Base-by-base conservation (phyloP, 2,888 invertebrate species). In the Netelia virgata region DNA sequence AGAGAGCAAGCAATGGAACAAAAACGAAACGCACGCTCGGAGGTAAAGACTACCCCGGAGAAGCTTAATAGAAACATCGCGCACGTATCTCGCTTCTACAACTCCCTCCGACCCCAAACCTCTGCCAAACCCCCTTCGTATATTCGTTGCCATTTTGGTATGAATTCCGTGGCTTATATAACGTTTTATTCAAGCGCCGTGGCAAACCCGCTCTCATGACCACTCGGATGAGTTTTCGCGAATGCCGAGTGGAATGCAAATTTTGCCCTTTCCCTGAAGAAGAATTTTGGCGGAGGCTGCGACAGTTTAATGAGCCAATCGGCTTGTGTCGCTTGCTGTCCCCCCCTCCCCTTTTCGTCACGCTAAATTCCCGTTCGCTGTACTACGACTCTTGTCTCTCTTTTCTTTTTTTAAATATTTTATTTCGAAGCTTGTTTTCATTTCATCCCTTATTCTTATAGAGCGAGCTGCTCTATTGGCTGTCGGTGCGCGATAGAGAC, bases 31-130 rank as follows among this genome's bases (percentile, higher is more conserved):
- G 59, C 59, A 63, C 5, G 41, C n/a, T 61, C 53, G 16, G 16
- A 18, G 28, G 18, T 68, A 78, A 74, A 61, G 28, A 66, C 47
- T 14, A 57, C 36, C 23, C 36, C 59, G 50, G 50, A 72, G 50
- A 16, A 57, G 18, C 66, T 80, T 84, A 80, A 84, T 80, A 80
- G 80, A 84, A 84, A 84, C 80, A 84, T 84, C 76, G 79, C n/a
- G 76, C 83, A 84, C 83, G 83, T 84, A 80, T 70, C 50, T 74
- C 72, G 64, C 80, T 84, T 76, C 68, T 76, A 84, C 47, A 57
- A 16, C 57, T 20, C 16, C 6, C 6, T 36, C 36, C 55, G 5
- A 3, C 55, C 55, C 6, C 18, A 9, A 79, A n/a, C 23, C 23
- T 20, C 16, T 66, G n/a, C 66, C 20, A 3, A 18, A 53, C 66